phyloP scores from a whole-genome alignment of 2,888 invertebrate genomes.

The Tortricodes alternella region DNA sequence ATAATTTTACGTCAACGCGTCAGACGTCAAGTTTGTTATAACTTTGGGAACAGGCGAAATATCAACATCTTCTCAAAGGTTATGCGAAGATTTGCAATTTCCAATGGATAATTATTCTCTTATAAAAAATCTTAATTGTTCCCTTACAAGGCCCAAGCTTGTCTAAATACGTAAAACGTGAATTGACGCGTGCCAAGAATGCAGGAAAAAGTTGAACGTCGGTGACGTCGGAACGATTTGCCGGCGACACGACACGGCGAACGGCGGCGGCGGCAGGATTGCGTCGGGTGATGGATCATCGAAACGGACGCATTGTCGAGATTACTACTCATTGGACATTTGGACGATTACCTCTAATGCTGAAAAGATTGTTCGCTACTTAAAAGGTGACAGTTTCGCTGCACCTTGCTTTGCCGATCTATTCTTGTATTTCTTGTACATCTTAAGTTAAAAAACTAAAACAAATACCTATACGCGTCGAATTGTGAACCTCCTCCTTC shows the following conservation, averaged over 20 bases:
- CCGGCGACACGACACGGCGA: neutral
- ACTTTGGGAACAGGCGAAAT: too few relatives aligned
- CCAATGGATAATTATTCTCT: neutral
- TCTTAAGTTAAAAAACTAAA: too few relatives aligned
- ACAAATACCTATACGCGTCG: too few relatives aligned
- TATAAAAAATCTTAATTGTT: neutral
- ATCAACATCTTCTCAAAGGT: too few relatives aligned
- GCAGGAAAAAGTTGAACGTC: slow-evolving; percentile 50
- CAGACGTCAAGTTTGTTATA: too few relatives aligned
- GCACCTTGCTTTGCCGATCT: too few relatives aligned
- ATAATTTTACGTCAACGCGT: too few relatives aligned
- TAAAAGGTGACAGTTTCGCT: neutral
- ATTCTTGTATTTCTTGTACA: too few relatives aligned
- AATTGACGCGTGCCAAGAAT: slow-evolving; percentile 68
- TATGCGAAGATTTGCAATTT: neutral
- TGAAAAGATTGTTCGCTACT: neutral
- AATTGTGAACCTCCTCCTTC: too few relatives aligned
- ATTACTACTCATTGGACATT: neutral
- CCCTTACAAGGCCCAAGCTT: slow-evolving; percentile 37
- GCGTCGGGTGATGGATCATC: slow-evolving; percentile 2
- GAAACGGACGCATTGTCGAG: neutral
- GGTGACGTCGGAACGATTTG: slow-evolving; percentile 3
- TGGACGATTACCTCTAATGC: neutral
- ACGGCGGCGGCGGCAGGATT: too few relatives aligned
- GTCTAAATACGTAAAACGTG: slow-evolving; percentile 55